Evolutionary conservation across 2,888 invertebrate species (phyloP), one percentile per base, ranked within the genome.

Genomic region (Noctua fimbriata): DNA sequence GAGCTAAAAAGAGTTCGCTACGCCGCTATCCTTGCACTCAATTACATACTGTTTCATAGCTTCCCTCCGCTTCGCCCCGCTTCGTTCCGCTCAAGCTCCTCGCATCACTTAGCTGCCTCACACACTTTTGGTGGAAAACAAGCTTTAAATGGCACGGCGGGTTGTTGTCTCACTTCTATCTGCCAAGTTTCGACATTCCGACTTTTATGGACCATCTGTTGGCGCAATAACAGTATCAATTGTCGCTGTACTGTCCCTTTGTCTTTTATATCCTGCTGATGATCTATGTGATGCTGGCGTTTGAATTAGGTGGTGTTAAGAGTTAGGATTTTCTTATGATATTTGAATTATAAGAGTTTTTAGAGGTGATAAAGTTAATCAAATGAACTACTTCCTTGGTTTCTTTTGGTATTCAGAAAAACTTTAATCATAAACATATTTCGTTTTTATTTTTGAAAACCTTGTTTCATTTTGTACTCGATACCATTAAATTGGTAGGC

Each of bases 161-260:
- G 89, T 92, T 92, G 92, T 93, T 93, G 92, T 92, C 92, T 88
- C 87, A 88, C 88, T 89, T 84, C 78, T 92, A 91, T 89, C 84
- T 91, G 88, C 88, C 90, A 95, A 95, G 90, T 95, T 94, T 93
- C 86, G 92, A 93, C 94, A 92, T 94, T 93, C 90, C 90, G 91
- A 93, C 94, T 90, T 94, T 95, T 94, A 94, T 94, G 89, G 93
- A 89, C 93, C 94, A 95, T 95, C 94, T 94, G 94, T 90, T 88
- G 91, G 90, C 69, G 87, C 75, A 77, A 83, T 89, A 86, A 87
- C 87, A 84, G 82, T 85, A 89, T 88, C 89, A 88, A 87, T 87
- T 88, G 87, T 88, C 91, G 88, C 90, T 89, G 86, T 87, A 87
- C 89, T 90, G 90, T 84, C 89, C 91, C 90, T 92, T 92, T 91